These are phyloP conservation scores for Amblyteles armatorius DNA, from an alignment of 2,888 invertebrate species.

Conservation along the genomic window DNA sequence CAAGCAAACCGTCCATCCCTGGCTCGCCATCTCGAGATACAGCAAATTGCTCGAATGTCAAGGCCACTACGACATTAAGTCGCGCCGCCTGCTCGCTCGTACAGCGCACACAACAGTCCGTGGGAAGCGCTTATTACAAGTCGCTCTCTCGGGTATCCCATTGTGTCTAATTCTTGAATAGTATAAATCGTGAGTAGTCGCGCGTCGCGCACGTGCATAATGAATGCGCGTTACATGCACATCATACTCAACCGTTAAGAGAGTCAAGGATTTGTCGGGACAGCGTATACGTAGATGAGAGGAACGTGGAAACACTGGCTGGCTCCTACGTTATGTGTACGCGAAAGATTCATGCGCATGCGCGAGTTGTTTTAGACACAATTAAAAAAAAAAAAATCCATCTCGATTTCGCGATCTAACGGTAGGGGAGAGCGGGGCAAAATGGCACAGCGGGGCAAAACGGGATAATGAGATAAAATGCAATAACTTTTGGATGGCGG, in stretches of 20 bases:
- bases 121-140: conserved; percentile 61
- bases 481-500: too few relatives aligned
- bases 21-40: conserved; percentile 22
- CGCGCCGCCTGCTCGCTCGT: conserved; percentile 45
- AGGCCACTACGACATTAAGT: conserved; percentile 61
- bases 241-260: conserved; percentile 71
- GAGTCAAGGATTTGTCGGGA: conserved; percentile 71
- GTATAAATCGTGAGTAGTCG: conserved; percentile 71
- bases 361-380: neutral
- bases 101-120: conserved; percentile 37
- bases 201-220: conserved; percentile 72
- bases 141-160: conserved; percentile 60
- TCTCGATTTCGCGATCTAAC: neutral
- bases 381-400: conserved; percentile 9
- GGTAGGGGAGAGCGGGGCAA: too few relatives aligned
- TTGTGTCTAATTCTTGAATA: conserved; percentile 77
- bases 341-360: conserved; percentile 13
- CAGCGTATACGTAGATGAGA: neutral
- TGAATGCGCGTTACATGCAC: conserved; percentile 70
- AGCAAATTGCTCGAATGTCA: conserved; percentile 62
- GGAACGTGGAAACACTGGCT: conserved; percentile 18
- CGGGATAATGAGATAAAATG: too few relatives aligned
- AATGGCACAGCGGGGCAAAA: too few relatives aligned
- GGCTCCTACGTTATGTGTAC: conserved; percentile 57
- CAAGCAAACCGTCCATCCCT: conserved; percentile 24